phyloP scores from a whole-genome alignment of 1,140 invertebrate species.

The Solenopsis invicta region DNA sequence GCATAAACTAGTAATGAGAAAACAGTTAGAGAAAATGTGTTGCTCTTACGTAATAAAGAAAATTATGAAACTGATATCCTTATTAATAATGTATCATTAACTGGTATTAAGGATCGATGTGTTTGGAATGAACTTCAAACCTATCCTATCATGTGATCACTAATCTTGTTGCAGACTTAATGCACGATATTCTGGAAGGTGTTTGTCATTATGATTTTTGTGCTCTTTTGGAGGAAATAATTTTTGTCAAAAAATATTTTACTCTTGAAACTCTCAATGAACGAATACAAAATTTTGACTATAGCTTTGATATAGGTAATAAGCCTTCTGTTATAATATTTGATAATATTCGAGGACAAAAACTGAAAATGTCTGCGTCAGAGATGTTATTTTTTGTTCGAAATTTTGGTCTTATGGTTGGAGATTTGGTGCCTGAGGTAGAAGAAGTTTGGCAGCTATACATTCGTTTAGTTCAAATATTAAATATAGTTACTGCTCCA shows the following conservation, averaged over 20 bases:
- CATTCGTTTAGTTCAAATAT: not conserved
- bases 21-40: not conserved
- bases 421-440: slow-evolving; percentile 16
- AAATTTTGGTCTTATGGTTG: slow-evolving; percentile 34
- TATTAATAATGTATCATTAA: slow-evolving; percentile 15
- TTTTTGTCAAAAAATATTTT: slow-evolving; percentile 5
- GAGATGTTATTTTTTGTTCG: slow-evolving; percentile 42
- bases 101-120: slow-evolving; percentile 1
- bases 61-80: slow-evolving; percentile 29
- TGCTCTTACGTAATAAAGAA: not conserved
- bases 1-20: not conserved
- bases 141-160: not conserved
- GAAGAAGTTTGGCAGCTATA: slow-evolving; percentile 15
- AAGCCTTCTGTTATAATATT: not conserved
- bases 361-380: slow-evolving; percentile 32
- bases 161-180: slow-evolving; percentile 29
- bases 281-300: slow-evolving; percentile 35
- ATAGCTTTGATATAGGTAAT: slow-evolving; percentile 10
- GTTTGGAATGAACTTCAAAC: slow-evolving; percentile 4
- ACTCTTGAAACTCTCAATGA: slow-evolving; percentile 9
- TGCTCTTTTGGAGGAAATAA: not conserved
- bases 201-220: slow-evolving; percentile 14
- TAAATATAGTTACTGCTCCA: slow-evolving; percentile 22
- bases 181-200: slow-evolving; percentile 6
- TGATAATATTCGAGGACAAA: slow-evolving; percentile 9